Conservation (phyloP, 2,888 invertebrate genomes). For the Coenonympha glycerion region DNA sequence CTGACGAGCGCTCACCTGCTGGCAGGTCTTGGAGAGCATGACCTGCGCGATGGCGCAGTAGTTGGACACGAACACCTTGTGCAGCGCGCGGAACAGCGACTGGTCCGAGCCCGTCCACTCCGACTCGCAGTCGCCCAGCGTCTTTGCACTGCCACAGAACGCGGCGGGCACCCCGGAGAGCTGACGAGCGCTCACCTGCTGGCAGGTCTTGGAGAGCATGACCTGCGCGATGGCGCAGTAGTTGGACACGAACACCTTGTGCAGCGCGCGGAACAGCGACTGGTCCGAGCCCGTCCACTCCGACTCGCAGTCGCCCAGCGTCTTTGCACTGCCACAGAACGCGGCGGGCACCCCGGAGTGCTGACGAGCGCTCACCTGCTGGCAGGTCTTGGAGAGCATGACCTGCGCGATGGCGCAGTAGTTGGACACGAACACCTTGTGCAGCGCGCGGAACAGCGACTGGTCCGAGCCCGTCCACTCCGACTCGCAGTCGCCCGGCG, state of each 20-base stretch:
- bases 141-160: too few relatives aligned
- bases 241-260: conserved; percentile 93
- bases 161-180: too few relatives aligned
- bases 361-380: conserved; percentile 83
- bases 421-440: conserved; percentile 93
- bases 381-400: conserved; percentile 95
- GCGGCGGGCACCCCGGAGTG: too few relatives aligned
- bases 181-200: conserved; percentile 83
- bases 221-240: conserved; percentile 96
- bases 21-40: conserved; percentile 95
- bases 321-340: too few relatives aligned
- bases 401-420: conserved; percentile 96
- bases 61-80: conserved; percentile 93
- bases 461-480: conserved; percentile 97
- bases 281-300: conserved; percentile 97
- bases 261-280: conserved; percentile 91
- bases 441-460: conserved; percentile 91
- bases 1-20: conserved; percentile 83
- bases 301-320: conserved; percentile 62
- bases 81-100: conserved; percentile 91
- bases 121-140: conserved; percentile 62
- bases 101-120: conserved; percentile 97
- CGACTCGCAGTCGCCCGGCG: conserved; percentile 62
- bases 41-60: conserved; percentile 96
- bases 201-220: conserved; percentile 95